A percentile compares a stretch with the other conserved stretches of the same genome.
Conservation (phyloP, 2,113 vertebrate genomes). For the Eolophus roseicapilla region DNA sequence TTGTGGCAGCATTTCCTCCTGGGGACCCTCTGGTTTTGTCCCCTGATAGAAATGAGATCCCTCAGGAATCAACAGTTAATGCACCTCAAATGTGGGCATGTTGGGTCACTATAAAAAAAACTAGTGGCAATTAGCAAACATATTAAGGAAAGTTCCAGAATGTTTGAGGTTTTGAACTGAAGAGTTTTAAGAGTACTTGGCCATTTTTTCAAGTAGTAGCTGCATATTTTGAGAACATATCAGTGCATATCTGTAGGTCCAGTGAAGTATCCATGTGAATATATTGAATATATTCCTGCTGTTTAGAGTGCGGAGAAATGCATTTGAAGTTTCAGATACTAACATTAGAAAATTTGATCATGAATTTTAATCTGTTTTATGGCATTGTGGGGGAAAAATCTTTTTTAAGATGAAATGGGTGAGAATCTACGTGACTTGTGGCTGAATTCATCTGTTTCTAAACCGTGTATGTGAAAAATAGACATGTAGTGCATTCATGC, state of each 20-base stretch:
- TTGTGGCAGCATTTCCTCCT: neutral
- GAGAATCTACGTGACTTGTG: fast-evolving
- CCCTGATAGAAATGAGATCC: fast-evolving
- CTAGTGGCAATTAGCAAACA: fast-evolving
- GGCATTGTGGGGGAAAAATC: neutral
- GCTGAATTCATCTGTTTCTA: neutral
- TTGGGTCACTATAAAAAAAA: neutral
- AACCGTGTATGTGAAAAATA: neutral
- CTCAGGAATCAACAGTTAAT: neutral
- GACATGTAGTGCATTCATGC: neutral
- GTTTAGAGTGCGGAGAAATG: neutral
- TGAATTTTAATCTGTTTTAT: neutral
- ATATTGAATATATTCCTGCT: too few species aligned
- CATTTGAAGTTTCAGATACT: neutral
- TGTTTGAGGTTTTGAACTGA: fast-evolving
- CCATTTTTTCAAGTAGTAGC: neutral
- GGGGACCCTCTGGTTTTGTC: too few species aligned
- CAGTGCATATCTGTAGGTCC: fast-evolving
- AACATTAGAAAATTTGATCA: fast-evolving
- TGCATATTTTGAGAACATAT: fast-evolving
- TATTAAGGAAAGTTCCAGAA: too few species aligned
- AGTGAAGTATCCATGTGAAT: neutral
- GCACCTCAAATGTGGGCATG: fast-evolving
- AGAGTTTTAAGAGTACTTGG: neutral
- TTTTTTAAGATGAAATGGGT: neutral